A percentile compares a stretch with the other conserved stretches of the same genome.
phyloP scores from a whole-genome alignment of 1,140 invertebrate species.

The Frieseomelitta varia region DNA sequence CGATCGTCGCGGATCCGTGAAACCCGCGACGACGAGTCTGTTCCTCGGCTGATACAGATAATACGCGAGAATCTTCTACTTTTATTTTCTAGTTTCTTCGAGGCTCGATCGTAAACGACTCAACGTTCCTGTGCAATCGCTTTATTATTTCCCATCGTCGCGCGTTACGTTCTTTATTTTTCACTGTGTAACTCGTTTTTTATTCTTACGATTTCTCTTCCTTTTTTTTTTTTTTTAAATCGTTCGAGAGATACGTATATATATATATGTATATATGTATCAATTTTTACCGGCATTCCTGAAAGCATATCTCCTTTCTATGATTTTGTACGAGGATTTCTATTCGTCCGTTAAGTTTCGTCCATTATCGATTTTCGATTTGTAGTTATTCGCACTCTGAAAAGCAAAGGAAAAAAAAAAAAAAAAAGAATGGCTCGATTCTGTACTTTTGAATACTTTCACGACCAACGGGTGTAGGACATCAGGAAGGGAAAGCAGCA shows the following conservation, averaged over 20 bases:
- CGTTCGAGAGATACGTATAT: background rate
- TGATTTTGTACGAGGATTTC: slow-evolving; percentile 12
- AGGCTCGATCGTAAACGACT: slow-evolving; percentile 9
- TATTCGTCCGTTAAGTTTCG: slow-evolving; percentile 15
- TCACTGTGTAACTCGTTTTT: background rate
- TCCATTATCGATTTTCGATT: background rate
- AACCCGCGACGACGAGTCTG: slow-evolving; percentile 59
- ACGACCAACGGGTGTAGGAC: slow-evolving; percentile 54
- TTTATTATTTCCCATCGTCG: slow-evolving; percentile 16
- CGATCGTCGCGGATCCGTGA: slow-evolving; percentile 44
- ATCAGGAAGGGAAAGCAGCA: slow-evolving; percentile 59
- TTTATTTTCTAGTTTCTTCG: slow-evolving; percentile 41
- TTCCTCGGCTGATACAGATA: slow-evolving; percentile 50
- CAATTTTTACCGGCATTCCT: slow-evolving; percentile 4
- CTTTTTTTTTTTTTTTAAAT: slow-evolving; percentile 17
- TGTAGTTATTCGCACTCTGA: background rate
- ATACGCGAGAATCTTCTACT: slow-evolving; percentile 39
- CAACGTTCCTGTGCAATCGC: slow-evolving; percentile 45
- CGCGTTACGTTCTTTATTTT: slow-evolving; percentile 5
- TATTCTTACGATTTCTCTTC: background rate
- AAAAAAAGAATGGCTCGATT: slow-evolving; percentile 17
- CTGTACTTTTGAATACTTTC: slow-evolving; percentile 49
- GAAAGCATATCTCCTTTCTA: background rate
- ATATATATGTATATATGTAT: background rate
- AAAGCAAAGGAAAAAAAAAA: too few species aligned